Evolutionary conservation across 2,797 vertebrate species (phyloP), one percentile per base, ranked within the genome.

Genomic region (Chaetophractus vellerosus): DNA sequence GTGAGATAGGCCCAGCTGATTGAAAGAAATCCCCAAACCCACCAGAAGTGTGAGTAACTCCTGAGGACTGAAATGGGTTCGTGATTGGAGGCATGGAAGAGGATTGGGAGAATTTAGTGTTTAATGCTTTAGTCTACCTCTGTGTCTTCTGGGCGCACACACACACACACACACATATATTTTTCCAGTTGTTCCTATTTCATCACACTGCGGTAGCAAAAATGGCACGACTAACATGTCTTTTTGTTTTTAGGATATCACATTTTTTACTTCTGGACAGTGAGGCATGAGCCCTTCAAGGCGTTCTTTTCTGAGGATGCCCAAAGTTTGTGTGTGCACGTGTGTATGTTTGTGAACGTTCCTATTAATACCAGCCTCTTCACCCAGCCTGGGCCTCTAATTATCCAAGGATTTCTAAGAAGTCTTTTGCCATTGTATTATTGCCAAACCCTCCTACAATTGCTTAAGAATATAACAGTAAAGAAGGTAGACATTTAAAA

Each of bases 381-480:
- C 28, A 4, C 50, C 76, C 76, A 91, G 31, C 57, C 50, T 24
- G 31, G 45, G 15, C 63, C 76, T 50, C 26, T 36, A 48, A 26
- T 94, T 63, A 61, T 63, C 87, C 57, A 78, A 69, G 66, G 72
- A 81, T 72, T 90, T 75, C 85, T 76, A 50, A 38, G 75, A 69
- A 76, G 64, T 72, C 36, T 45, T 69, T 72, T 66, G 36, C 4
- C n/a, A n/a, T 52, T 59, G 41, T 41, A 75, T 0, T 18, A 0
- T 55, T 7, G 52, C 52, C 36, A 91, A 19, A 57, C 38, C 41
- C 83, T 55, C 79, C 33, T 59, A 6, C 24, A 50, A 76, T 78
- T 92, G 50, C 59, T 33, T 74, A 33, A 63, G 79, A 72, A 59
- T 72, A 50, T 78, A 6, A 81, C 71, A 23, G 1, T 76, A 61